A percentile compares a stretch with the other conserved stretches of the same genome.
These are phyloP conservation scores for Bombus polaris DNA, from an alignment of 1,140 invertebrate genomes.

Conservation along the genomic window DNA sequence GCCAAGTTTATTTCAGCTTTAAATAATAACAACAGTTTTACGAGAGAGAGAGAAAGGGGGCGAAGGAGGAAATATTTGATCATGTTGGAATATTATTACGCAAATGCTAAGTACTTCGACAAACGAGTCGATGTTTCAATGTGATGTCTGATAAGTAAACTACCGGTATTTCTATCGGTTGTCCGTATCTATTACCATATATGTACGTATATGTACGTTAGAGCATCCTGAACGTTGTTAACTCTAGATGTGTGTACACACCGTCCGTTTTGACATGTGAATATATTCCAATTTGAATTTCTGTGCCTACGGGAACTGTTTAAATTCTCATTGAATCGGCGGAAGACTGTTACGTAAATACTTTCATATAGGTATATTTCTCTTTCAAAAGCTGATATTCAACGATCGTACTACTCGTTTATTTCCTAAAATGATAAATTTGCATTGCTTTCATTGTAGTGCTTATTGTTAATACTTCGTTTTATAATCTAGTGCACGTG, in stretches of 20 bases:
- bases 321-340: background rate
- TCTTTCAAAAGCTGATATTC: background rate
- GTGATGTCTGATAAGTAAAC: conserved; percentile 29
- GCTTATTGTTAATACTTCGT: too few species aligned
- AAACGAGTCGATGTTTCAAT: conserved; percentile 14
- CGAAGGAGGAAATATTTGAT: background rate
- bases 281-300: conserved; percentile 25
- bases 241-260: background rate
- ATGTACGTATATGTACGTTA: background rate
- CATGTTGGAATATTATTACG: background rate
- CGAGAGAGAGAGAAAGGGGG: too few species aligned
- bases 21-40: background rate
- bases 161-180: conserved; percentile 12
- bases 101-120: background rate
- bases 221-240: background rate
- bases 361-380: background rate
- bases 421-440: too few species aligned
- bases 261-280: background rate
- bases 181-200: too few species aligned
- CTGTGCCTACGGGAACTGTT: conserved; percentile 3
- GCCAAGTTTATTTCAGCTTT: background rate
- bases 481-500: too few species aligned
- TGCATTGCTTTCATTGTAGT: too few species aligned
- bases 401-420: too few species aligned
- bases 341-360: conserved; percentile 1